phyloP scores from a whole-genome alignment of 2,888 invertebrate genomes.

The Acanthosepion lycidas region DNA sequence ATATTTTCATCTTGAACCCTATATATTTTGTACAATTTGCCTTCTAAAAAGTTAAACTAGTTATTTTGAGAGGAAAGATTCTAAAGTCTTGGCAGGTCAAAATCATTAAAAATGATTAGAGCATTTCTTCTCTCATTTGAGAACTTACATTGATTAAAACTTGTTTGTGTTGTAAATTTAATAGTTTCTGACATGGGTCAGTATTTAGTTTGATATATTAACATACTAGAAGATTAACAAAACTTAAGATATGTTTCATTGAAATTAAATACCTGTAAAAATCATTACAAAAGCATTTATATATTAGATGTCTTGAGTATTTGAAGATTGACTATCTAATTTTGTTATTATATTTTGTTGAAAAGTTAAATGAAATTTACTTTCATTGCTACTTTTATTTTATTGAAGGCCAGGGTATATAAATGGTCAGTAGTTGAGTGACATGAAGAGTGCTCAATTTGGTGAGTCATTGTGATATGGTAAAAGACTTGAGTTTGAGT shows the following conservation, averaged over 20 bases:
- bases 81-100: not conserved
- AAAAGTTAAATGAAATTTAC: not conserved
- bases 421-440: not conserved
- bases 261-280: not conserved
- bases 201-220: not conserved
- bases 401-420: not conserved
- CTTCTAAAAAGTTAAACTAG: not conserved
- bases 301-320: not conserved
- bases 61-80: not conserved
- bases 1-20: not conserved
- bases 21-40: not conserved
- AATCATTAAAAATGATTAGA: not conserved
- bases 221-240: not conserved
- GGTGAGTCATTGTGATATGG: not conserved
- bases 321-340: not conserved
- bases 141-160: not conserved
- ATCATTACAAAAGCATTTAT: not conserved
- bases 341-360: not conserved
- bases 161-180: not conserved
- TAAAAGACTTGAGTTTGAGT: not conserved
- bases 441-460: not conserved
- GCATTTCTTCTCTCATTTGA: not conserved
- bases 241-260: not conserved
- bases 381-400: not conserved
- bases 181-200: not conserved